Conservation (phyloP, 2,797 vertebrate genomes). For the Hipposideros larvatus region DNA sequence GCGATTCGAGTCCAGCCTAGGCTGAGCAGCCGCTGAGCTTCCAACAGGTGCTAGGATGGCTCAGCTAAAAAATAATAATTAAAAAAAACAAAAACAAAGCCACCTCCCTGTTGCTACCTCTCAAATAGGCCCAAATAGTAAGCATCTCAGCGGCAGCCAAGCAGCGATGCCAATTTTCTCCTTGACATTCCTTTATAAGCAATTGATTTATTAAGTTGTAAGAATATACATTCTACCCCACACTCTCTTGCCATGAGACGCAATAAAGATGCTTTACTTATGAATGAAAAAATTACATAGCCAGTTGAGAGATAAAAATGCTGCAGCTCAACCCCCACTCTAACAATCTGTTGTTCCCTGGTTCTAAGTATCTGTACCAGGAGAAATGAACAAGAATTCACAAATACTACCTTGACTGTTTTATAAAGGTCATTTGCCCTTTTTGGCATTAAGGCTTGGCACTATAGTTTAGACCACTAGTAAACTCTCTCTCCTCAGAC, state of each 20-base stretch:
- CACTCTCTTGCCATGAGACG: constrained; percentile 14
- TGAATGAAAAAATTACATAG: background rate
- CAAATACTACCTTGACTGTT: constrained; percentile 19
- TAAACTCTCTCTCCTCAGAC: background rate
- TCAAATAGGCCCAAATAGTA: constrained; percentile 13
- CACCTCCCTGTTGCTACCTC: background rate
- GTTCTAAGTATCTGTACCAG: constrained; percentile 27
- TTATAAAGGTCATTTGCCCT: constrained; percentile 10
- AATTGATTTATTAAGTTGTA: constrained; percentile 38
- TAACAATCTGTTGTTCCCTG: background rate
- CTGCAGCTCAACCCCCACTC: background rate
- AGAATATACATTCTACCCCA: background rate
- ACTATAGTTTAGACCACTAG: constrained; percentile 9
- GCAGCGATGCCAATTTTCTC: background rate
- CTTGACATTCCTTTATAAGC: background rate
- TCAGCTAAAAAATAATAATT: no score
- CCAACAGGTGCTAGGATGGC: no score
- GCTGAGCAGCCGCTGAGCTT: no score
- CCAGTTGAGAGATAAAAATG: background rate
- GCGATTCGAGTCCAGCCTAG: no score
- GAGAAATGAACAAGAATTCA: constrained; percentile 49
- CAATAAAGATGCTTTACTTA: constrained; percentile 48
- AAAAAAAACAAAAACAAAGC: background rate
- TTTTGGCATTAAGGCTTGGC: constrained; percentile 34
- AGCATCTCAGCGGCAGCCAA: background rate